A percentile compares a stretch with the other conserved stretches of the same genome.
These are phyloP conservation scores for Ectemnius cavifrons DNA, from an alignment of 2,888 invertebrate species.

Conservation along the genomic window DNA sequence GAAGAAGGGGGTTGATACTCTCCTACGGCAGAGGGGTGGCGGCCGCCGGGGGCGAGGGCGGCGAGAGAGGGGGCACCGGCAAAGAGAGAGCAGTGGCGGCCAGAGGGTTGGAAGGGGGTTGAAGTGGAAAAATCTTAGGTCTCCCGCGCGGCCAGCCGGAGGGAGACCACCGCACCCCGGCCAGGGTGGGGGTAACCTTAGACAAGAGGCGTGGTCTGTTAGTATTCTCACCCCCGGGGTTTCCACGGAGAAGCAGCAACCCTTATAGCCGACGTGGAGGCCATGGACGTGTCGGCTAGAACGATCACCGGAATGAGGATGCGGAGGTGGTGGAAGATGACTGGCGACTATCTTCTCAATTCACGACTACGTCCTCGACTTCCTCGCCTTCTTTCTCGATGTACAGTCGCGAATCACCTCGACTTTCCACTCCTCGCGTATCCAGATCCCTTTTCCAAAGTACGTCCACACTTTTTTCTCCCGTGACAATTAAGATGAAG, in stretches of 20 bases:
- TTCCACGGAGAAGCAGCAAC: conserved; percentile 61
- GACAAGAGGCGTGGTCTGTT: conserved; percentile 77
- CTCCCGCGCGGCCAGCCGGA: conserved; percentile 58
- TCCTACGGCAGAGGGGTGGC: conserved; percentile 50
- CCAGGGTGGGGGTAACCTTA: conserved; percentile 74
- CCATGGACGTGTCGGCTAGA: conserved; percentile 57
- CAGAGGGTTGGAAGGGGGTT: conserved; percentile 55
- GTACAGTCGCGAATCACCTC: too few relatives aligned
- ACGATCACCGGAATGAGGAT: conserved; percentile 55
- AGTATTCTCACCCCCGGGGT: conserved; percentile 64
- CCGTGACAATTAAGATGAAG: too few relatives aligned
- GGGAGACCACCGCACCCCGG: conserved; percentile 53
- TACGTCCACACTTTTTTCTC: too few relatives aligned
- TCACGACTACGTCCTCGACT: conserved; percentile 23
- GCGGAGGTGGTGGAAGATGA: conserved; percentile 52
- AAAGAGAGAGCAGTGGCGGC: conserved; percentile 49
- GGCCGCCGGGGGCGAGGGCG: conserved; percentile 33
- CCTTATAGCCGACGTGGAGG: conserved; percentile 59
- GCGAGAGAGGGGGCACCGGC: conserved; percentile 48
- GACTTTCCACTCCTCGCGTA: too few relatives aligned
- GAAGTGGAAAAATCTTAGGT: conserved; percentile 74
- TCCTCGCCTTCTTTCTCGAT: not conserved
- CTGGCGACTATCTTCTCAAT: conserved; percentile 52
- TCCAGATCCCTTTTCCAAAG: too few relatives aligned
- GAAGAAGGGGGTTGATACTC: conserved; percentile 70